Base-by-base conservation (phyloP, 2,888 invertebrate species). In the Boloria euphrosyne region DNA sequence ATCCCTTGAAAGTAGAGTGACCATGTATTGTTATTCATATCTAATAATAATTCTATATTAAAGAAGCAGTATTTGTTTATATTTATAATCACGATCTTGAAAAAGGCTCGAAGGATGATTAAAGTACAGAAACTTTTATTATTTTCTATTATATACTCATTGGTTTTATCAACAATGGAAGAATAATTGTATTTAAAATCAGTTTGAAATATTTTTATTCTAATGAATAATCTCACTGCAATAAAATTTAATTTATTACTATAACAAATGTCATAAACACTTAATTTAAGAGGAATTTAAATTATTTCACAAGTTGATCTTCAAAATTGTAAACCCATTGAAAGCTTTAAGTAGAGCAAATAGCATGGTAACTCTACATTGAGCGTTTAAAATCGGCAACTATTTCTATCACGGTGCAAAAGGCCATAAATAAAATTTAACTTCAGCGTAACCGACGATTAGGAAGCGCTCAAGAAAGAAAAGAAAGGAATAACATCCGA, bases 1-100 rank as follows among this genome's bases (percentile, higher is more conserved):
- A 87, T 85, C 85, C 83, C 75, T 76, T 77, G 68, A 27, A n/a
- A 67, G 70, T 68, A 76, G 69, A 73, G 76, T 69, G 68, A 78
- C 78, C 76, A 78, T 76, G 13, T 50, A 1, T 18, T 55, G 17
- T 55, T 55, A 1, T n/a, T 38, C 2, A 13, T 54, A 7, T 16
- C 1, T 49, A 17, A 17, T 17, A 17, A 17, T 49, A 17, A 10
- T 55, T 10, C 13, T 27, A 18, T 13, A 18, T 22, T 7, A n/a
- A n/a, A n/a, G n/a, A n/a, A n/a, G n/a, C n/a, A n/a, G n/a, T n/a
- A n/a, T n/a, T n/a, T n/a, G n/a, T n/a, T n/a, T n/a, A n/a, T n/a
- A n/a, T n/a, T n/a, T n/a, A n/a, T n/a, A n/a, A n/a, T n/a, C n/a
- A n/a, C n/a, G n/a, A 14, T 22, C 27, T 10, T 18, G 50, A 22